Percentiles rank a stretch among this genome's conserved stretches.
Evolutionary conservation across 2,113 vertebrate genomes (phyloP).

Genomic region (Serilophus lunatus): DNA sequence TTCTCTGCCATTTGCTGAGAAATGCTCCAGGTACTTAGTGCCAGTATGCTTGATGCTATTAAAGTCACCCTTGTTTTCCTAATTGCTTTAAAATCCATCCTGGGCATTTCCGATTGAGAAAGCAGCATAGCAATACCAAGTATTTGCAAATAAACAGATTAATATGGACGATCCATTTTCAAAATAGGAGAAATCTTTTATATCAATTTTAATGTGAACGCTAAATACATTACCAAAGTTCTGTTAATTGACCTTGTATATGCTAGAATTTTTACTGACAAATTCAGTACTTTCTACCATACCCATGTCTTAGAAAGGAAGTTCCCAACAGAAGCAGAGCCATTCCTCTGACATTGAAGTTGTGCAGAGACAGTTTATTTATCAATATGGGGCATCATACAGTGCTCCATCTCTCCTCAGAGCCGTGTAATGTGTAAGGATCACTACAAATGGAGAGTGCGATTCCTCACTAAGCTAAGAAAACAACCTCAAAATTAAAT

Average conservation of each 20-base stretch:
- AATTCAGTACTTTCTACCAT: background rate
- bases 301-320: background rate
- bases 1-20: background rate
- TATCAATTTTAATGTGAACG: background rate
- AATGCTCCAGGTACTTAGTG: background rate
- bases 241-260: fast-evolving
- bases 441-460: background rate
- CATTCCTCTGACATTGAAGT: fast-evolving
- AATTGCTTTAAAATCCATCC: background rate
- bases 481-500: background rate
- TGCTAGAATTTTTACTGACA: background rate
- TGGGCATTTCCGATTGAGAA: background rate
- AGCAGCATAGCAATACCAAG: background rate
- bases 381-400: background rate
- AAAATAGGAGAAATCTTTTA: background rate
- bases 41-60: background rate
- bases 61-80: background rate
- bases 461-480: background rate
- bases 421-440: background rate
- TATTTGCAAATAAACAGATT: background rate
- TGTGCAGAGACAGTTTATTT: background rate
- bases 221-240: background rate
- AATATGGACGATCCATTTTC: background rate
- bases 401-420: background rate
- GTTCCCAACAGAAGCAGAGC: background rate